These are phyloP conservation scores for Colius striatus DNA, from an alignment of 2,113 vertebrate species.

Conservation along the genomic window DNA sequence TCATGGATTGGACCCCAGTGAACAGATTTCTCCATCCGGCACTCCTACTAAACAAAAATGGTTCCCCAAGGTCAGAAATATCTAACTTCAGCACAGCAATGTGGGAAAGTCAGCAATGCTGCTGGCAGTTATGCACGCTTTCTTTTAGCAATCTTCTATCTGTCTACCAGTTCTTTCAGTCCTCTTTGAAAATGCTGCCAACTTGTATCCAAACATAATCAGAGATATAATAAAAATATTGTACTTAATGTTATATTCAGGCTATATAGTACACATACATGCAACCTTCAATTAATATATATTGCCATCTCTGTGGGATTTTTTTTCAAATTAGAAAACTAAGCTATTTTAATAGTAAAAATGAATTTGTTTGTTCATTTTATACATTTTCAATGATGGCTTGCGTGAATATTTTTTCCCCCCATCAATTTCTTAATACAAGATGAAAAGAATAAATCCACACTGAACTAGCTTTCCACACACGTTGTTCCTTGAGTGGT, in stretches of 20 bases:
- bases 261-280: background rate
- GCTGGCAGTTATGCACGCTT: background rate
- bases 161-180: background rate
- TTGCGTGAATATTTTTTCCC: background rate
- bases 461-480: background rate
- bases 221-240: background rate
- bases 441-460: background rate
- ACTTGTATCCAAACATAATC: background rate
- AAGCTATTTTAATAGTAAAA: background rate
- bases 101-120: background rate
- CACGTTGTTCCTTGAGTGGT: background rate
- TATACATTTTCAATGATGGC: background rate
- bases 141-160: background rate
- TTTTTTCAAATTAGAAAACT: background rate
- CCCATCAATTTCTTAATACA: background rate
- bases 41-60: background rate
- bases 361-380: background rate
- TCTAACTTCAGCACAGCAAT: background rate
- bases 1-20: background rate
- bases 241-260: background rate
- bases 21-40: background rate
- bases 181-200: background rate
- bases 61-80: background rate
- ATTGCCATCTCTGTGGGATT: background rate
- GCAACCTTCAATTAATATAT: background rate